Evolutionary conservation across 2,113 vertebrate genomes (phyloP).

Genomic region (Sprattus sprattus): DNA sequence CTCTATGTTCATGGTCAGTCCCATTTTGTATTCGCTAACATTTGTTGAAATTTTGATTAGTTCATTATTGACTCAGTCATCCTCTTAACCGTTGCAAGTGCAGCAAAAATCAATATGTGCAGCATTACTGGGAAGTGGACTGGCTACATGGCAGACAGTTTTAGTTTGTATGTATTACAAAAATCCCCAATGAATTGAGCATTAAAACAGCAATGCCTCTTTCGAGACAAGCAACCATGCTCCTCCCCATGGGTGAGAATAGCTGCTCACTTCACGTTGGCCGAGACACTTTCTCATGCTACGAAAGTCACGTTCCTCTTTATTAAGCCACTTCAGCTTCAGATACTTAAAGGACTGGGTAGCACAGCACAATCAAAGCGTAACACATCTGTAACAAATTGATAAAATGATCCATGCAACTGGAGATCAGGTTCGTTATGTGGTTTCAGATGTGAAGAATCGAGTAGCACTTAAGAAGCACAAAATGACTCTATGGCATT

Average conservation of each 20-base stretch:
- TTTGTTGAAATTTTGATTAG: not conserved
- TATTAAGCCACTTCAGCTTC: too few relatives aligned
- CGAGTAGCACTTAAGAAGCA: not conserved
- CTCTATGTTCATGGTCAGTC: too few relatives aligned
- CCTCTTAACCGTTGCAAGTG: not conserved
- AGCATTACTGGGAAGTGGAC: not conserved
- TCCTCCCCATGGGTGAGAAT: not conserved
- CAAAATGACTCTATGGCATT: not conserved
- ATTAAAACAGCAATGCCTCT: not conserved
- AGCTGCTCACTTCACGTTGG: not conserved
- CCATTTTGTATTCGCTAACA: not conserved
- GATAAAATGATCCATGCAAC: not conserved
- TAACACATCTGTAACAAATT: too few relatives aligned
- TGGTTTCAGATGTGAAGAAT: not conserved
- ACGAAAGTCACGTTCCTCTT: too few relatives aligned
- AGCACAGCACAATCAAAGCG: too few relatives aligned
- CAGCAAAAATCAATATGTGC: not conserved
- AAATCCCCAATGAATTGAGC: not conserved
- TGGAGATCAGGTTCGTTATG: too few relatives aligned
- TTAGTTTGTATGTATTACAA: not conserved
- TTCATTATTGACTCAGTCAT: not conserved
- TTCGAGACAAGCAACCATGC: not conserved
- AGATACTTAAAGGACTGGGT: too few relatives aligned
- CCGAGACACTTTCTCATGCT: not conserved
- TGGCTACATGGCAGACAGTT: not conserved